Evolutionary conservation across 2,113 vertebrate species (phyloP).

Genomic region (Neoarius graeffei): DNA sequence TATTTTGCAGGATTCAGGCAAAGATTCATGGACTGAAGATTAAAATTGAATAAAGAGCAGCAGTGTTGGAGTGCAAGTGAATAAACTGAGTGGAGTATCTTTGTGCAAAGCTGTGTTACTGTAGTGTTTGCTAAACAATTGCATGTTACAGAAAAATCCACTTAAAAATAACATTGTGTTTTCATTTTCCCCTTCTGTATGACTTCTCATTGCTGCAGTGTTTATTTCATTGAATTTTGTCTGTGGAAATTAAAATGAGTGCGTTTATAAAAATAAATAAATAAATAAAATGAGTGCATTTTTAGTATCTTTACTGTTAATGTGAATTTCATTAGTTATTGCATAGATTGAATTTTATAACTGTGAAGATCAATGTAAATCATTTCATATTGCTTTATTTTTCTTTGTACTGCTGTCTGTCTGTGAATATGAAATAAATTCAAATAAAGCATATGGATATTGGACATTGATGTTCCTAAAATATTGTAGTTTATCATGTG

Average conservation of each 20-base stretch:
- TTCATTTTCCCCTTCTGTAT: slow-evolving; percentile 27
- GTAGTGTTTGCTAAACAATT: background rate
- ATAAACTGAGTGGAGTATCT: background rate
- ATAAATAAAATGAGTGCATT: background rate
- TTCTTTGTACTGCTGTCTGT: slow-evolving; percentile 29
- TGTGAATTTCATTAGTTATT: slow-evolving; percentile 6
- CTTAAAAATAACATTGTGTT: slow-evolving; percentile 3
- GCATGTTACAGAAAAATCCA: background rate
- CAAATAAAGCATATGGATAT: slow-evolving; percentile 30
- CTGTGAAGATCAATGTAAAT: slow-evolving; percentile 40
- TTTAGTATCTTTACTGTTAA: slow-evolving; percentile 5
- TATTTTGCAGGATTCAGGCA: slow-evolving; percentile 51
- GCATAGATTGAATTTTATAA: background rate
- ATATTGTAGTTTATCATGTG: background rate
- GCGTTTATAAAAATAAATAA: background rate
- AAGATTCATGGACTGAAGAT: slow-evolving; percentile 56
- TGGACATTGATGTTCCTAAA: background rate
- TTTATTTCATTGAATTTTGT: slow-evolving; percentile 19
- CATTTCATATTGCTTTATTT: slow-evolving; percentile 30
- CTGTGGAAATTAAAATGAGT: background rate
- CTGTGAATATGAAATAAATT: slow-evolving; percentile 31
- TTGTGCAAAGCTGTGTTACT: background rate
- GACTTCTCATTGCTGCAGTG: background rate
- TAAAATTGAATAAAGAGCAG: slow-evolving; percentile 49
- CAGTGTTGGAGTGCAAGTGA: background rate